Base-by-base conservation (phyloP, 2,888 invertebrate species). In the Abrostola triplasia region DNA sequence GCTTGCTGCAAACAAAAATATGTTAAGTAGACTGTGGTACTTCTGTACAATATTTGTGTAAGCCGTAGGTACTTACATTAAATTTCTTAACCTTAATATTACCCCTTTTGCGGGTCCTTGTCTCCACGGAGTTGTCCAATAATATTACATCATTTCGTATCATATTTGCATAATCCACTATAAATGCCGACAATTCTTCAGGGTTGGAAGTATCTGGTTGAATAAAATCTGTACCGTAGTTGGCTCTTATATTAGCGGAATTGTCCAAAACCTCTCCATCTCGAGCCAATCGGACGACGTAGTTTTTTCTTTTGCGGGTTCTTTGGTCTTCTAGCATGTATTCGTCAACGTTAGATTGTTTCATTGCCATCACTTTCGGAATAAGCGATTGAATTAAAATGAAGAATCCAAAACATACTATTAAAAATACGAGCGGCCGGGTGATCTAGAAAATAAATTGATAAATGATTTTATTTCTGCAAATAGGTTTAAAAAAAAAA, bases 101-200 rank as follows among this genome's bases (percentile, higher is more conserved):
- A 48, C 92, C 93, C 70, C 92, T 84, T 80, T 93, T 92, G 24
- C 89, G 86, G 6, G 92, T 91, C 63, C 91, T 86, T 0, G 93
- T 93, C 82, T 94, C 90, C 8, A 93, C 88, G 5, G 93, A 92
- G 69, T 94, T 90, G 69, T 94, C 94, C 41, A 93, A 76, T 54
- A 93, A 80, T 63, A 92, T 88, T 1, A 93, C 90, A 62, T 94
- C 92, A 59, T 93, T 90, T 56, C 91, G 80, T 47, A 93, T 92
- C 91, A 92, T 90, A 63, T 94, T 92, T 1, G 92, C 93, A 69
- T 93, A 92, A 74, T 93, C 94, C 6, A 90, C 87, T 2, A 92
- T 89, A 10, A 92, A 84, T 1, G 88, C 89, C 1, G 93, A 89
- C n/a, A 92, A 73, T 53, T 90, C 89, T 64, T 91, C 90, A 2